Base-by-base conservation (phyloP, 1,140 invertebrate genomes). In the Aphis craccivora region DNA sequence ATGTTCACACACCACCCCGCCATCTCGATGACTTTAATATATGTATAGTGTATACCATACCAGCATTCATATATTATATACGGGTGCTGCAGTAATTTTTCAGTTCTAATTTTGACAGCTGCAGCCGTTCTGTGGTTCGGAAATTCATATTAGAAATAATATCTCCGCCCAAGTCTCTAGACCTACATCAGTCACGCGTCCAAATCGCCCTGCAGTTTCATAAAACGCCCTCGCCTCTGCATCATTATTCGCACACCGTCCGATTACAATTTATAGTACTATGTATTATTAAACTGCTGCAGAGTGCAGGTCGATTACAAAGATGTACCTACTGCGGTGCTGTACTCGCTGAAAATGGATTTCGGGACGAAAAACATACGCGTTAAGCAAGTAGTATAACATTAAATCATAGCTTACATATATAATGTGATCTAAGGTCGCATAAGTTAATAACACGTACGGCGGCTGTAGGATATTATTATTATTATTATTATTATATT, bases 51-150 rank as follows among this genome's bases (percentile, higher is more conserved):
- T 20, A 23, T 55, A 55, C 53, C 53, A 23, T 55, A 83, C n/a
- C 35, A 35, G 35, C 37, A 83, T 37, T 22, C 22, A 83, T 83
- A 37, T 37, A 37, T 35, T n/a, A 45, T 11, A 18, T n/a, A 76
- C 40, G 23, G 11, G 9, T 14, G 22, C 83, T 84, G 37, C 22
- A 40, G 40, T 43, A 76, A 76, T 18, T 76, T 76, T 25, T 8
- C 83, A 84, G 37, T 84, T 25, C 11, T 84, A 43, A 40, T 84
- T 84, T 84, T 84, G 83, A 84, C 83, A 84, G 83, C 40, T 84
- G 40, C 83, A 43, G 83, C 83, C 23, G 83, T 84, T 43, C 83
- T 40, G 23, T 23, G 23, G 23, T 11, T 3, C 37, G 83, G 23
- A 40, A 84, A 25, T 84, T 84, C 35, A 35, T 22, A 43, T 40